A percentile compares a stretch with the other conserved stretches of the same genome.
Conservation (phyloP, 2,888 invertebrate species). For the Tetragnatha montana region DNA sequence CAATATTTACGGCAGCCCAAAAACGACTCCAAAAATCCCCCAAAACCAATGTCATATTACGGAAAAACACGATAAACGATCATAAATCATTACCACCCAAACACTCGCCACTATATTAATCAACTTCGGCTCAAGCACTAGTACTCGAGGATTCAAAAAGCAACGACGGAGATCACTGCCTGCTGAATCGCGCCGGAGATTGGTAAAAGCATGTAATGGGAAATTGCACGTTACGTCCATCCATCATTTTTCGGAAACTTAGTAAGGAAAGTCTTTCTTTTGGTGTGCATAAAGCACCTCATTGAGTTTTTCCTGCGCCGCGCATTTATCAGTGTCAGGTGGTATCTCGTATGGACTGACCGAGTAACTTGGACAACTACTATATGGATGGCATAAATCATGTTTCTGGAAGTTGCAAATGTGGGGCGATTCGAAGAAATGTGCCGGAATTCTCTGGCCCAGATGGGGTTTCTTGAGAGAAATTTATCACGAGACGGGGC, state of each 20-base stretch:
- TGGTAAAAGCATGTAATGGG: constrained; percentile 39
- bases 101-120: neutral
- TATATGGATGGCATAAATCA: neutral
- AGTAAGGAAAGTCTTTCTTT: neutral
- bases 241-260: constrained; percentile 34
- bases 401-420: neutral
- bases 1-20: neutral
- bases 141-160: neutral
- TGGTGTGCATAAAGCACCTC: constrained; percentile 22
- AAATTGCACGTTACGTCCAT: constrained; percentile 31
- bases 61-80: no score
- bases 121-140: constrained; percentile 1
- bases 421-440: neutral
- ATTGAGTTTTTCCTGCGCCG: constrained; percentile 24
- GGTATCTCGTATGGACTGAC: constrained; percentile 19
- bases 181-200: constrained; percentile 38
- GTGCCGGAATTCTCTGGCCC: neutral
- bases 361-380: neutral
- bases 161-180: neutral
- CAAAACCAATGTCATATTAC: neutral
- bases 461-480: neutral
- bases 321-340: constrained; percentile 40
- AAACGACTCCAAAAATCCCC: neutral
- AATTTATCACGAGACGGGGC: neutral
- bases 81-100: neutral